These are phyloP conservation scores for Octomys mimax DNA, from an alignment of 2,797 vertebrate species.

Conservation along the genomic window DNA sequence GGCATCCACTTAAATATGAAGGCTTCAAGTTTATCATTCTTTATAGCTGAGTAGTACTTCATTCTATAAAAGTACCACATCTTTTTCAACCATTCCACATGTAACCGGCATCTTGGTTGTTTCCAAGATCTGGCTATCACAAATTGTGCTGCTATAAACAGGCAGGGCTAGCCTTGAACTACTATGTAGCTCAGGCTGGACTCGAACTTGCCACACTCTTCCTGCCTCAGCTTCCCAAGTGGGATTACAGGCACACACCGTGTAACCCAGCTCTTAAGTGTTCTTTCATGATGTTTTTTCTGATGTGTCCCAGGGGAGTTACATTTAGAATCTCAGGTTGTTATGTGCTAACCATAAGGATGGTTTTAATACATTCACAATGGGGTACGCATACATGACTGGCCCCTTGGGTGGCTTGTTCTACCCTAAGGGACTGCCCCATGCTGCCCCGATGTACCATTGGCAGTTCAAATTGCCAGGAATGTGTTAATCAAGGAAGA, in stretches of 20 bases:
- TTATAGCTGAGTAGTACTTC: too few relatives aligned
- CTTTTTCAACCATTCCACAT: too few relatives aligned
- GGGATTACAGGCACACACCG: neutral
- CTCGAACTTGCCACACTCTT: neutral
- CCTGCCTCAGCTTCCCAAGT: neutral
- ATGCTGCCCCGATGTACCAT: neutral
- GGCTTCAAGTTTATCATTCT: too few relatives aligned
- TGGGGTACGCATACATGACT: neutral
- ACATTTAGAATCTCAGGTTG: slow-evolving; percentile 57
- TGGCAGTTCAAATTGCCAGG: neutral
- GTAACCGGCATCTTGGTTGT: too few relatives aligned
- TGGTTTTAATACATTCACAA: slow-evolving; percentile 16
- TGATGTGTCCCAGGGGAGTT: neutral
- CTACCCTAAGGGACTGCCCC: neutral
- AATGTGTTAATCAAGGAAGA: slow-evolving; percentile 26
- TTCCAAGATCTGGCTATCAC: too few relatives aligned
- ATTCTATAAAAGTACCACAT: too few relatives aligned
- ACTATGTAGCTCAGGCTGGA: neutral
- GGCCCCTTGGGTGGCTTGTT: neutral
- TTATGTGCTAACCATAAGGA: slow-evolving; percentile 52
- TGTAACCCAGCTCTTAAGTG: neutral
- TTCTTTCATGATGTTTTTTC: slow-evolving; percentile 68
- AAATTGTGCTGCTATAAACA: too few relatives aligned
- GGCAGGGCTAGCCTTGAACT: neutral
- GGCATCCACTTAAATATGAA: too few relatives aligned